phyloP scores from a whole-genome alignment of 2,888 invertebrate species.

The Synergus laeviventris region DNA sequence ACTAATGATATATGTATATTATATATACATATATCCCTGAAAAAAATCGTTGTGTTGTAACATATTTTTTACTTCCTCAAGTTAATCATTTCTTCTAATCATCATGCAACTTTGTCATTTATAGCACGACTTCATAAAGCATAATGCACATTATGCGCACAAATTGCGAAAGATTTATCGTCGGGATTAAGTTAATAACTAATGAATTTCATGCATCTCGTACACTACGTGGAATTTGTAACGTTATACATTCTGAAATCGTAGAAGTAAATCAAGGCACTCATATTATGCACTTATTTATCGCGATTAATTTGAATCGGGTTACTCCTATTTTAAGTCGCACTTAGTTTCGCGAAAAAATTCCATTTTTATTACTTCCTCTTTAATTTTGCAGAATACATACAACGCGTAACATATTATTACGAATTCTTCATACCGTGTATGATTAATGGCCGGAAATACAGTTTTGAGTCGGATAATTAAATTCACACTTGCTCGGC shows the following conservation, averaged over 20 bases:
- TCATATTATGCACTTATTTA: neutral
- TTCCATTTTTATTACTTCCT: neutral
- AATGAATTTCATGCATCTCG: neutral
- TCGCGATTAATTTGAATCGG: neutral
- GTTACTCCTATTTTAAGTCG: neutral
- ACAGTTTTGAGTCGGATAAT: neutral
- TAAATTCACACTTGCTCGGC: neutral
- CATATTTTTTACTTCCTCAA: neutral
- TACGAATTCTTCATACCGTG: neutral
- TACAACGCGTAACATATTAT: neutral
- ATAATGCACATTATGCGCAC: neutral
- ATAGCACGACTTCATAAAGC: neutral
- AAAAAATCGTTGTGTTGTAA: too few species aligned
- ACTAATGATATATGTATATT: too few species aligned
- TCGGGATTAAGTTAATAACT: neutral
- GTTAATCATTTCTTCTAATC: neutral
- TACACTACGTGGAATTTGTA: conserved; percentile 10
- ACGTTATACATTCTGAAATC: conserved; percentile 2
- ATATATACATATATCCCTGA: too few species aligned
- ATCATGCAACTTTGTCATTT: neutral
- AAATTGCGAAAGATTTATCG: neutral
- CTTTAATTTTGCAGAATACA: neutral
- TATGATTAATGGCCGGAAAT: neutral
- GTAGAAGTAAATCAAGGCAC: conserved; percentile 15
- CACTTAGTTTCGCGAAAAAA: neutral